phyloP scores from a whole-genome alignment of 2,888 invertebrate genomes.

The Sturmia bella region DNA sequence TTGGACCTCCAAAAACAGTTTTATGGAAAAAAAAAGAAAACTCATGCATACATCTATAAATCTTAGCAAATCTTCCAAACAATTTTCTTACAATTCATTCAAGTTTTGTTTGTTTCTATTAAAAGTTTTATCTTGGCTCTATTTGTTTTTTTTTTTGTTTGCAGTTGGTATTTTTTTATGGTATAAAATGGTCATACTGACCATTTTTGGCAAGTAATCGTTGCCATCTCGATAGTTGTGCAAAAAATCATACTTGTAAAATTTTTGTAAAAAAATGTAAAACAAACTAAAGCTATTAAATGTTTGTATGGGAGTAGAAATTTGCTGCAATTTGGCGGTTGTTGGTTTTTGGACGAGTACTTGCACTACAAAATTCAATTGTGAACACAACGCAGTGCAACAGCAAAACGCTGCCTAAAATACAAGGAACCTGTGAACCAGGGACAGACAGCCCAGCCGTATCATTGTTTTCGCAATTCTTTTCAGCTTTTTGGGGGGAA shows the following conservation, averaged over 20 bases:
- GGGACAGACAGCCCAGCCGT: constrained; percentile 19
- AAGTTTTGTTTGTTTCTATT: constrained; percentile 54
- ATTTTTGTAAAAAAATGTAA: constrained; percentile 19
- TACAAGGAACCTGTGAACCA: constrained; percentile 59
- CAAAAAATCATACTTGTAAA: constrained; percentile 47
- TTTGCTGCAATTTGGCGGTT: constrained; percentile 39
- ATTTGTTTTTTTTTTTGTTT: neutral
- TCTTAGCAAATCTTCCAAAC: constrained; percentile 49
- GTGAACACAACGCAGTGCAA: constrained; percentile 32
- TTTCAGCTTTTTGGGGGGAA: constrained; percentile 63
- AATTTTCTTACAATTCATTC: constrained; percentile 68
- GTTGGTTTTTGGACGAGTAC: constrained; percentile 26
- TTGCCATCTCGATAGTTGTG: constrained; percentile 53
- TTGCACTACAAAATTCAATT: constrained; percentile 46
- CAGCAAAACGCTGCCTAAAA: constrained; percentile 45
- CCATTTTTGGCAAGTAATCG: constrained; percentile 75
- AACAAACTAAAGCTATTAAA: constrained; percentile 3
- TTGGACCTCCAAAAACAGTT: constrained; percentile 53
- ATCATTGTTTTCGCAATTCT: constrained; percentile 61
- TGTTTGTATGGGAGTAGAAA: constrained; percentile 27
- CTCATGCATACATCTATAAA: neutral
- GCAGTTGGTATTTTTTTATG: constrained; percentile 23
- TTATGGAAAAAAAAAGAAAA: neutral
- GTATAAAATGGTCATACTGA: constrained; percentile 73
- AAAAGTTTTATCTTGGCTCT: constrained; percentile 16